A percentile compares a stretch with the other conserved stretches of the same genome.
These are phyloP conservation scores for Cephalophus harveyi DNA, from an alignment of 2,113 vertebrate species.

Conservation along the genomic window DNA sequence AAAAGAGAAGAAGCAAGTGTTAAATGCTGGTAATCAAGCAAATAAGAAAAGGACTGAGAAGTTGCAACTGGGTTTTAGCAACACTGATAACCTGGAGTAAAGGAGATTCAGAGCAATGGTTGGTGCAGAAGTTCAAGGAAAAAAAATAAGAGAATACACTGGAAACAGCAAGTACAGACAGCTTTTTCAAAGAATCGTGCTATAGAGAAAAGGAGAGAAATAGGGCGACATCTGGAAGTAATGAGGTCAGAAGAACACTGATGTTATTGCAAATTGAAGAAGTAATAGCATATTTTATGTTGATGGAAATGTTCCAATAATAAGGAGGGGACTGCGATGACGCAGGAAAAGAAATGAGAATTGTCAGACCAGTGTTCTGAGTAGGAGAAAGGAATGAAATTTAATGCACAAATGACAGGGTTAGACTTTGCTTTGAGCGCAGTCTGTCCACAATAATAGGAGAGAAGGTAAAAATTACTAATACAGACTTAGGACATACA, in stretches of 20 bases:
- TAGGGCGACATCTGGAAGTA: neutral
- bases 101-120: neutral
- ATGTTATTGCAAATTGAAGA: neutral
- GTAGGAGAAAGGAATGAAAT: neutral
- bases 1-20: neutral
- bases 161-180: neutral
- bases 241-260: neutral
- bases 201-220: neutral
- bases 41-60: neutral
- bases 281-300: neutral
- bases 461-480: neutral
- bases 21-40: neutral
- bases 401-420: neutral
- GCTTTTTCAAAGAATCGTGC: neutral
- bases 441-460: neutral
- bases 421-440: neutral
- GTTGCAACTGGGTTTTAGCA: neutral
- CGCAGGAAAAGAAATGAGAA: neutral
- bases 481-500: neutral
- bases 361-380: neutral
- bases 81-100: neutral
- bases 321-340: neutral
- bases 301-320: neutral
- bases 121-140: neutral
- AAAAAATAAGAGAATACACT: neutral